Evolutionary conservation across 2,797 vertebrate species (phyloP).

Genomic region (Sebastes wilsoni): DNA sequence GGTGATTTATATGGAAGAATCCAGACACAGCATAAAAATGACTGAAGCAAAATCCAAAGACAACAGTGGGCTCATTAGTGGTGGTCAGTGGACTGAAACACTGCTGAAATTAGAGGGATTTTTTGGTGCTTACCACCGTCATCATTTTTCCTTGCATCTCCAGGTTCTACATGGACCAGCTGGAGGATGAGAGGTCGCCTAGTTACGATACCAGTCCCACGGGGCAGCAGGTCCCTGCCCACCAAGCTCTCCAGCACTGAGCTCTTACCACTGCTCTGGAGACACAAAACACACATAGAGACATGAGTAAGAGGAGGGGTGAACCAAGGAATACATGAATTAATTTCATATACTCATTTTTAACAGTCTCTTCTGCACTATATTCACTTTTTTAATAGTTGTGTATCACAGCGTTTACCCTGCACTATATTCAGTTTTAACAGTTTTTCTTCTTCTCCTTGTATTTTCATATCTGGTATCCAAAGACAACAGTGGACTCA

Average conservation of each 20-base stretch:
- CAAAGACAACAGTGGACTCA: too few relatives aligned
- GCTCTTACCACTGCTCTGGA: slow-evolving; percentile 98
- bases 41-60: not conserved
- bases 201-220: slow-evolving; percentile 95
- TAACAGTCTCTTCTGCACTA: too few relatives aligned
- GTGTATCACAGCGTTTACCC: too few relatives aligned
- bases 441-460: too few relatives aligned
- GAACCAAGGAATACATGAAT: not conserved
- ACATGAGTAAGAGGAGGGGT: not conserved
- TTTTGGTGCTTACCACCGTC: slow-evolving; percentile 85
- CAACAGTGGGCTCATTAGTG: not conserved
- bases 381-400: too few relatives aligned
- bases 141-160: slow-evolving; percentile 91
- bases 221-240: slow-evolving; percentile 94
- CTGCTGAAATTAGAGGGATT: not conserved
- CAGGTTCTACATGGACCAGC: slow-evolving; percentile 92
- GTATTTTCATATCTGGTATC: too few relatives aligned
- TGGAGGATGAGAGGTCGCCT: slow-evolving; percentile 97
- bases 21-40: not conserved
- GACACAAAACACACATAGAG: slow-evolving; percentile 32
- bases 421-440: too few relatives aligned
- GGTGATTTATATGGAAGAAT: not conserved
- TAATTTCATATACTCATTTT: too few relatives aligned
- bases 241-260: slow-evolving; percentile 98
- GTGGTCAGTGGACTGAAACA: not conserved